Evolutionary conservation across 2,113 vertebrate species (phyloP), one percentile per base, ranked within the genome.

Genomic region (Eulemur macaco): DNA sequence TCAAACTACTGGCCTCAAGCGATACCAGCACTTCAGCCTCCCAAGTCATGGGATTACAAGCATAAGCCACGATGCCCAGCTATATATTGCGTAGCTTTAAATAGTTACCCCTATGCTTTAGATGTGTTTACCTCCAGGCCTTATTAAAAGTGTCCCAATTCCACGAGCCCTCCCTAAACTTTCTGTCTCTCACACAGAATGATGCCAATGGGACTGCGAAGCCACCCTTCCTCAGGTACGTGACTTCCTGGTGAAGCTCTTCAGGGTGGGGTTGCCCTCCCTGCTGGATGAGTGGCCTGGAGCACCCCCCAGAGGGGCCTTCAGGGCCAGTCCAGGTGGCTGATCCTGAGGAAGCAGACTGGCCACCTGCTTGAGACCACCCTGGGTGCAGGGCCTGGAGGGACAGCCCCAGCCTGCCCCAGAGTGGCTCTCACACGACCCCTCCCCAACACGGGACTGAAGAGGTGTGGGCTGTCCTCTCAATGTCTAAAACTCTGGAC

Each of bases 191-290:
- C 92, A 96, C 91, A 95, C 98, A 99, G 99, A 99, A 98, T 64
- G 97, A 99, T 77, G 96, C 99, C 84, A 99, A 99, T 85, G 99
- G 99, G 73, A 98, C 98, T 37, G 96, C 98, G 73, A 99, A 99
- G 97, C 98, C 99, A 52, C 99, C 99, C 95, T 99, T 99, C 95
- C 98, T 99, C 81, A 99, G 99, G 99, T 99, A 99, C 12, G 92
- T 34, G 39, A 39, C 71, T 34, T 66, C 15, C 42, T 27, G 8
- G 0, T 15, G 21, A 20, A 31, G 29, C 66, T 73, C 52, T 42
- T 13, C 20, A 8, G 8, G n/a, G 1, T 14, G 25, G 5, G 0
- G 4, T 6, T 18, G 54, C 47, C 84, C n/a, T 45, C 21, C 54
- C 58, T 47, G 2, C 18, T 6, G 21, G 10, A 2, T 4, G 4